Conservation (phyloP, 2,888 invertebrate genomes). For the Lasiommata megera region DNA sequence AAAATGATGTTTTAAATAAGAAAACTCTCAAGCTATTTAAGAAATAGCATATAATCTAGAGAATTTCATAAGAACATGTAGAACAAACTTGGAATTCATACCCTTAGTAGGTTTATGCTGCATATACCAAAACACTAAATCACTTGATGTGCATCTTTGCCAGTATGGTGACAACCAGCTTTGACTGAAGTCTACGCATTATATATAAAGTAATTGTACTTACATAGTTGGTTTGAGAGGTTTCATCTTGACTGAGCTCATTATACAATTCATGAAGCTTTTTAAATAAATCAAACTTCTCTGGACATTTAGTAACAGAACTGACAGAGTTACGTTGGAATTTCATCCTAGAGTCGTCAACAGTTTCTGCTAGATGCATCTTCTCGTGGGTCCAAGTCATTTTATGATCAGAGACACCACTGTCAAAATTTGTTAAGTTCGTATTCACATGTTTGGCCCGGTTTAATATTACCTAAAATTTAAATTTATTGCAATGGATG, state of each 20-base stretch:
- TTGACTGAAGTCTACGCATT: not conserved
- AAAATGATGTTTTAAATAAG: too few species aligned
- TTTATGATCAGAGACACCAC: slow-evolving; percentile 76
- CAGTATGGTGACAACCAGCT: not conserved
- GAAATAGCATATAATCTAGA: too few species aligned
- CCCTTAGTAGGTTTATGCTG: not conserved
- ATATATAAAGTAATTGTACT: slow-evolving; percentile 42
- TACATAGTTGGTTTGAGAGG: slow-evolving; percentile 69
- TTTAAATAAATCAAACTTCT: slow-evolving; percentile 76
- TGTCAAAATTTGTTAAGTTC: slow-evolving; percentile 68
- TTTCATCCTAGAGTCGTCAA: slow-evolving; percentile 74
- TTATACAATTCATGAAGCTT: slow-evolving; percentile 75
- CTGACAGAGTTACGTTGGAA: slow-evolving; percentile 68
- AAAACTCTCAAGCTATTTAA: too few species aligned
- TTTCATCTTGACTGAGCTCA: slow-evolving; percentile 73
- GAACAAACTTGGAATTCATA: not conserved
- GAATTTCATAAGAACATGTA: too few species aligned
- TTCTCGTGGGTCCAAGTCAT: slow-evolving; percentile 80
- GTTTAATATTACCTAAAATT: slow-evolving; percentile 73
- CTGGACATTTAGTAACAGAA: slow-evolving; percentile 57
- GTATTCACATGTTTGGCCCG: slow-evolving; percentile 77
- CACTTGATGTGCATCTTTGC: not conserved
- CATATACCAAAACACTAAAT: not conserved
- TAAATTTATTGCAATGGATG: slow-evolving; percentile 27
- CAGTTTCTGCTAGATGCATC: slow-evolving; percentile 73